Conservation (phyloP, 2,888 invertebrate species). For the Dicranocentrus wangi region DNA sequence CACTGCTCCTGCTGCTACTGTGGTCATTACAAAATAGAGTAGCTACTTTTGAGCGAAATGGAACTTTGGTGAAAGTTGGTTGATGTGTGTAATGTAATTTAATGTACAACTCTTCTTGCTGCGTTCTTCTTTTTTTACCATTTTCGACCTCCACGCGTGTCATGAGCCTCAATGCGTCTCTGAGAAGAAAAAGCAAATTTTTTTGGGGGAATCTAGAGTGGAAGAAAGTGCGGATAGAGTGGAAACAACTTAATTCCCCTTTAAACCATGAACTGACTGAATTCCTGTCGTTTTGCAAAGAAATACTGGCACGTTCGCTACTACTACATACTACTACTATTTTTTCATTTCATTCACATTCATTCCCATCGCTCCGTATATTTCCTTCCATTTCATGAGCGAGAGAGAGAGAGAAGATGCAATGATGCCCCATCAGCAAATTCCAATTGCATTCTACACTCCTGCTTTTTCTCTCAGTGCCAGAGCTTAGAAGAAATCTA, state of each 20-base stretch:
- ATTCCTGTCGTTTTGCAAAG: conserved; percentile 5
- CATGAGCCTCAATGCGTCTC: no score
- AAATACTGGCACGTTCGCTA: conserved; percentile 2
- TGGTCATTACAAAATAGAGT: neutral
- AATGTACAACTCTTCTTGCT: no score
- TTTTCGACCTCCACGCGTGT: no score
- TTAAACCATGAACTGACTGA: conserved; percentile 18
- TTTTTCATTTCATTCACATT: neutral
- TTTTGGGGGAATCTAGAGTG: neutral
- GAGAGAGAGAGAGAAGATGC: neutral
- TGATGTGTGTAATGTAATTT: no score
- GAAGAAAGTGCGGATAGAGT: neutral
- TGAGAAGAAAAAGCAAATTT: conserved; percentile 9
- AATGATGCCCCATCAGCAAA: neutral
- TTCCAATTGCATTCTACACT: neutral
- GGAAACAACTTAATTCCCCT: conserved; percentile 14
- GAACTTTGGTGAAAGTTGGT: no score
- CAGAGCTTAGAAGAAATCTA: no score
- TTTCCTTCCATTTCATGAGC: neutral
- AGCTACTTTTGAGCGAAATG: no score
- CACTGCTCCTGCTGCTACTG: neutral
- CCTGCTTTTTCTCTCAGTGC: no score
- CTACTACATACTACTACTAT: neutral
- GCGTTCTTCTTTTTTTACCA: no score
- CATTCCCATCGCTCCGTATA: neutral